These are phyloP conservation scores for Pseudoips prasinana DNA, from an alignment of 2,888 invertebrate genomes.

Conservation along the genomic window DNA sequence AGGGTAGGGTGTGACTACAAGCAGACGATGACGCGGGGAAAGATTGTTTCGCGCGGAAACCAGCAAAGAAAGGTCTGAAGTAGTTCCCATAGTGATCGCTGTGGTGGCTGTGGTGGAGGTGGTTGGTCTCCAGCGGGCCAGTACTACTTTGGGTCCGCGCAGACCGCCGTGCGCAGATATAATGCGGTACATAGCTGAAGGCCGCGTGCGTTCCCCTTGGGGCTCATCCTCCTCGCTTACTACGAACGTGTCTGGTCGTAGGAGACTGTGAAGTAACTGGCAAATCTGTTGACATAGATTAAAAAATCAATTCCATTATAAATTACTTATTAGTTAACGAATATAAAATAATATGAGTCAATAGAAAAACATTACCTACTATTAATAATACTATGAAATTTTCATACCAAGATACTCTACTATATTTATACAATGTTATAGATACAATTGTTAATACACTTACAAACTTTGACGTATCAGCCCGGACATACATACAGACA, in stretches of 20 bases:
- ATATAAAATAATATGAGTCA: too few species aligned
- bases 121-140: constrained; percentile 23
- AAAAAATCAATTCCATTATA: background rate
- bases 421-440: too few species aligned
- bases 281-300: constrained; percentile 9
- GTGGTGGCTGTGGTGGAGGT: constrained; percentile 9
- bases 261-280: constrained; percentile 16
- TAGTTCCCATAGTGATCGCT: constrained; percentile 17
- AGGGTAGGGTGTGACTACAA: constrained; percentile 20
- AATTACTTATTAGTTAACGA: too few species aligned
- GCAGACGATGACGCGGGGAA: constrained; percentile 11
- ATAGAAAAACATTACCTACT: too few species aligned
- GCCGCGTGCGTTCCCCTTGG: constrained; percentile 8
- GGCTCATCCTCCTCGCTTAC: constrained; percentile 23
- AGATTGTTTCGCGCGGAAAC: constrained; percentile 10
- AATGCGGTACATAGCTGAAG: constrained; percentile 11
- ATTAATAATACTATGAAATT: too few species aligned
- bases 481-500: too few species aligned
- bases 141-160: constrained; percentile 10
- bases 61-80: constrained; percentile 10
- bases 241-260: constrained; percentile 16
- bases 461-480: too few species aligned
- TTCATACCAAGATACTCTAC: too few species aligned
- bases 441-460: too few species aligned
- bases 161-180: constrained; percentile 13